Base-by-base conservation (phyloP, 2,113 vertebrate species). In the Corvus hawaiiensis region DNA sequence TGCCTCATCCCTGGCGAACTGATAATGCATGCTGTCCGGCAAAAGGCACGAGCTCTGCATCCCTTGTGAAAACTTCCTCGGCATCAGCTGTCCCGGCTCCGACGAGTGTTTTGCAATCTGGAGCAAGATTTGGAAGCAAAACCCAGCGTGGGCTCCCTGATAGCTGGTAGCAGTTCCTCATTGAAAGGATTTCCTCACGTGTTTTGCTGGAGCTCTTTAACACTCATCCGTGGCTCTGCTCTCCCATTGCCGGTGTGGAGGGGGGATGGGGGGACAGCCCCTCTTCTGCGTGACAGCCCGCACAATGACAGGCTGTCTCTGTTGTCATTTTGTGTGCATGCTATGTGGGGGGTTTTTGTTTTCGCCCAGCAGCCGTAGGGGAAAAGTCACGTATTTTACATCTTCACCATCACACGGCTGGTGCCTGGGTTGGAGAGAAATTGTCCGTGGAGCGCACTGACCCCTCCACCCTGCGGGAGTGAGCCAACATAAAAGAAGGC, bases 381-480 rank as follows among this genome's bases (percentile, higher is more conserved):
- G 14, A 16, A 48, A 85, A 88, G 83, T 86, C 93, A 96, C 73
- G 80, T 96, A 88, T 66, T 73, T 64, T 88, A 64, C 17, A 3
- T 76, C 58, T 69, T 81, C 66, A 51, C 35, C 48, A 33, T 30
- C 10, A 9, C 67, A 46, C 16, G 41, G 71, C 62, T 85, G 4
- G 2, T 22, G 7, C 28, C n/a, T 16, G 2, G 41, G 22, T 1
- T 39, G 41, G 32, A 82, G 48, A 4, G 1, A 81, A 73, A 48
- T 30, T 2, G 0, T 41, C 43, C 1, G 0, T 0, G 1, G 68
- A 62, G 30, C 30, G 44, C 7, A 6, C 16, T 1, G 3, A 62
- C 19, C n/a, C 15, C 35, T 22, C 49, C 5, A 6, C 55, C 35
- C 58, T 55, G 44, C 0, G 1, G 3, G 32, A 20, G 6, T 30